phyloP scores from a whole-genome alignment of 2,113 vertebrate genomes.

The Apteryx owenii region DNA sequence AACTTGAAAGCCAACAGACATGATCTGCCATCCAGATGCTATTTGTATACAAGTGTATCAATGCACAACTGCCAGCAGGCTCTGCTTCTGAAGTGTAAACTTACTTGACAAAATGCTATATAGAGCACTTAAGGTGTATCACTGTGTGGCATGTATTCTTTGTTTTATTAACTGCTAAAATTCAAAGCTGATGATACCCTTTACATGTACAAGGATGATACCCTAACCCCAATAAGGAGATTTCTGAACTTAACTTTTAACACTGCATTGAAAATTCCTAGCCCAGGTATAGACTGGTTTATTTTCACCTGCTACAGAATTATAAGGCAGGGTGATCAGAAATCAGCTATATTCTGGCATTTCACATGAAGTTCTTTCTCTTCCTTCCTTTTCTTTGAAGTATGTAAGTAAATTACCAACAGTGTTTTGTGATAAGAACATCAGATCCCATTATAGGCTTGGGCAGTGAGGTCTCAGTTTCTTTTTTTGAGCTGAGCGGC shows the following conservation, averaged over 20 bases:
- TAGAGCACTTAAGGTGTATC: not conserved
- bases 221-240: not conserved
- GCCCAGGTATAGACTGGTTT: constrained; percentile 36
- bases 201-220: not conserved
- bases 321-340: not conserved
- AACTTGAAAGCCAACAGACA: not conserved
- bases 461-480: not conserved
- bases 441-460: not conserved
- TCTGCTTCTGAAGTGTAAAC: not conserved
- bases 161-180: not conserved
- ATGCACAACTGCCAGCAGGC: not conserved
- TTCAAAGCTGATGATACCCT: not conserved
- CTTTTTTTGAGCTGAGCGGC: not conserved
- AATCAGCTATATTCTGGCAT: constrained; percentile 30
- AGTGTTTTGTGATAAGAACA: not conserved
- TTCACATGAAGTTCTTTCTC: not conserved
- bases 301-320: constrained; percentile 33
- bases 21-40: not conserved
- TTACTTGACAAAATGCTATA: not conserved
- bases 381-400: not conserved
- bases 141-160: not conserved
- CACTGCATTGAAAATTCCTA: not conserved
- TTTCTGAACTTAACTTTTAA: not conserved
- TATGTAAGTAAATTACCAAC: not conserved
- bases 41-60: not conserved